phyloP scores from a whole-genome alignment of 2,797 vertebrate species.

The Leucoraja ocellata region DNA sequence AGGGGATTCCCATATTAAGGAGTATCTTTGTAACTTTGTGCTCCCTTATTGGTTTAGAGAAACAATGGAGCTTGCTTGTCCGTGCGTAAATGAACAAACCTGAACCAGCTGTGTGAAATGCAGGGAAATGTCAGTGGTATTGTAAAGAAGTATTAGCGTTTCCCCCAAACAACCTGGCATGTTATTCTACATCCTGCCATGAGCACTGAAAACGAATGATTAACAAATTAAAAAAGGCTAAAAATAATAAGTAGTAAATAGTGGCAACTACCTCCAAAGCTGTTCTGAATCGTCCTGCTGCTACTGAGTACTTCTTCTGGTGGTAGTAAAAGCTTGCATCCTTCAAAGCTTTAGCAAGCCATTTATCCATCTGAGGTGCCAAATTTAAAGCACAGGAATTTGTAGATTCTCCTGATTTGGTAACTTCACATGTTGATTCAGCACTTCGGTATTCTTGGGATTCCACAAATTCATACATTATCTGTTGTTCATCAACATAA shows the following conservation, averaged over 20 bases:
- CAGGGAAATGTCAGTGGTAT: no score
- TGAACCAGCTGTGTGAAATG: no score
- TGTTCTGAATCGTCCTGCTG: conserved; percentile 52
- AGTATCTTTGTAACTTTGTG: no score
- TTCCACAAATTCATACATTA: conserved; percentile 52
- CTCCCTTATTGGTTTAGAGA: no score
- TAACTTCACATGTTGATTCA: conserved; percentile 42
- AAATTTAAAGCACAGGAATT: conserved; percentile 46
- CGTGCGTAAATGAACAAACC: no score
- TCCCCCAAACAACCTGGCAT: no score
- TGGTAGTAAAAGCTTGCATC: conserved; percentile 57
- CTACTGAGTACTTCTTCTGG: conserved; percentile 54
- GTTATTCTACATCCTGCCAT: not conserved
- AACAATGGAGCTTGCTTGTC: no score
- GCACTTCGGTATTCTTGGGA: conserved; percentile 37
- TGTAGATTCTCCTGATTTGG: conserved; percentile 46
- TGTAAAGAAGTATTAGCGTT: no score
- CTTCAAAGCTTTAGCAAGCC: conserved; percentile 55
- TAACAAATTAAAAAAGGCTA: not conserved
- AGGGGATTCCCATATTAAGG: no score
- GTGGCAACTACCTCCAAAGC: conserved; percentile 56
- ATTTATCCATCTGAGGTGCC: conserved; percentile 55
- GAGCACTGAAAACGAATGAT: not conserved
- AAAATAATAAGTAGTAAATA: not conserved
- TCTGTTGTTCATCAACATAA: conserved; percentile 54